Base-by-base conservation (phyloP, 2,797 vertebrate genomes). In the Xyrichtys novacula region DNA sequence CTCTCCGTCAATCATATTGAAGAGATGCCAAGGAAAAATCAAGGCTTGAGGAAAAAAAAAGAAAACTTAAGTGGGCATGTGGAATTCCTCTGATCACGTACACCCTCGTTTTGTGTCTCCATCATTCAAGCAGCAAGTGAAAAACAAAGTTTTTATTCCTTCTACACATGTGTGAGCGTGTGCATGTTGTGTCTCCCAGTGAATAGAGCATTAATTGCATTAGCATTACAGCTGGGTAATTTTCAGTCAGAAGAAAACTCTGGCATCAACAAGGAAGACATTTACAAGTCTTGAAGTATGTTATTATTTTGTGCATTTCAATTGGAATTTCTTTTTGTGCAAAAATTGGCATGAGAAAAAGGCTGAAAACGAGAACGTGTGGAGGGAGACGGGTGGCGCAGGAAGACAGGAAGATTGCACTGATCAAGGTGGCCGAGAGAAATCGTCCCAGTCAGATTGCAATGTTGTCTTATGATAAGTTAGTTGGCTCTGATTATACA, bases 141-240 rank as follows among this genome's bases (percentile, higher is more conserved):
- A 15, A 9, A 63, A 67, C 66, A 80, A 84, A 65, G 3, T 38
- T 62, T 55, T 50, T 29, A 52, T 66, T 29, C 31, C 23, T 17
- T 6, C 17, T 57, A 14, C 44, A 54, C 39, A 40, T 20, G 28
- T 60, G 44, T 32, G 56, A 22, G 29, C 9, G 48, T 22, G 61
- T 16, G 25, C 23, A 43, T 47, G 38, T 19, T 40, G 50, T 22
- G 23, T 36, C 58, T 62, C 43, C 43, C 65, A 52, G 56, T 92
- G 90, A 93, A 92, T 89, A 80, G 78, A 84, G 78, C 87, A 84
- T 87, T 92, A 92, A 93, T 92, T 92, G 86, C 89, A 89, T 90
- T 91, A 90, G 87, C 91, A 92, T 91, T 87, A 82, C 84, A 90
- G 83, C 80, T 81, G 87, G 75, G 73, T 79, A 61, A 85, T 81